These are phyloP conservation scores for Hyles lineata DNA, from an alignment of 2,888 invertebrate species.

Conservation along the genomic window DNA sequence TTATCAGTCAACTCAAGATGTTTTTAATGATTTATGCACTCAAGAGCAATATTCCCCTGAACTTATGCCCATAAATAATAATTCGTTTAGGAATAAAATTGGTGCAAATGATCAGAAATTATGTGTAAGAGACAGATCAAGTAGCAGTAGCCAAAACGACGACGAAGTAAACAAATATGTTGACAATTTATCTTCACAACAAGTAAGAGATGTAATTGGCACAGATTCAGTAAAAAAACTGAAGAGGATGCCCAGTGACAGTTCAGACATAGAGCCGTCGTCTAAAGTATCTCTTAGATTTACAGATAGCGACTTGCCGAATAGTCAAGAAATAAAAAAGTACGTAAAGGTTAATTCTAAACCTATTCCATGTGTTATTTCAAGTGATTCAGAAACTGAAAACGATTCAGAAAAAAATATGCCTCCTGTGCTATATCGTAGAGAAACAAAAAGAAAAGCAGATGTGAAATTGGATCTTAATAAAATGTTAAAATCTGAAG, in stretches of 20 bases:
- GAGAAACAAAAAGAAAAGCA: conserved; percentile 51
- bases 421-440: conserved; percentile 59
- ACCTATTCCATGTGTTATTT: conserved; percentile 48
- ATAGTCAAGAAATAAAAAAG: conserved; percentile 74
- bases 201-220: conserved; percentile 55
- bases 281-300: conserved; percentile 64
- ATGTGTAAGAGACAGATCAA: conserved; percentile 32
- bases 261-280: conserved; percentile 64
- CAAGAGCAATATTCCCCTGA: conserved; percentile 53
- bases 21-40: conserved; percentile 67
- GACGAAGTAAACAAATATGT: conserved; percentile 50
- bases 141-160: conserved; percentile 42
- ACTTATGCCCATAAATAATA: conserved; percentile 15
- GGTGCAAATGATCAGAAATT: conserved; percentile 42
- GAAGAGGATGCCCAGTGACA: conserved; percentile 57
- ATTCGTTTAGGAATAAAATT: conserved; percentile 33
- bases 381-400: conserved; percentile 70
- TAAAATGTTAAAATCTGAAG: conserved; percentile 59
- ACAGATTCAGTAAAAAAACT: conserved; percentile 44
- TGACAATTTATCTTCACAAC: conserved; percentile 49
- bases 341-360: conserved; percentile 44
- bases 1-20: conserved; percentile 72
- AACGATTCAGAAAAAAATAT: conserved; percentile 56
- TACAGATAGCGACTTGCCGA: conserved; percentile 66
- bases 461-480: conserved; percentile 62